Conservation (phyloP, 2,888 invertebrate genomes). For the Cyclophora albipunctata region DNA sequence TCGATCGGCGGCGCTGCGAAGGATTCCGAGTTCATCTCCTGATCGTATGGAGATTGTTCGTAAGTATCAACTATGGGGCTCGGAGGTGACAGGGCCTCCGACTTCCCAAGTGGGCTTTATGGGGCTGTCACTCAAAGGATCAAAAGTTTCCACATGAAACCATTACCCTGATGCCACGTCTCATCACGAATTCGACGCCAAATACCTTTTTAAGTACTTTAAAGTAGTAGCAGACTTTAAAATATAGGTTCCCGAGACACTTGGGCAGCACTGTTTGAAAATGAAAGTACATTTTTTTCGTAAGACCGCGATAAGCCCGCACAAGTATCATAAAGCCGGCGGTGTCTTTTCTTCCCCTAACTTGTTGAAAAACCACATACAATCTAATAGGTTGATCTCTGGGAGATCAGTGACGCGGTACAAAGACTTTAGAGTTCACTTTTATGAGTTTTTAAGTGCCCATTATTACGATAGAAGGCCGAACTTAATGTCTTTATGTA, state of each 20-base stretch:
- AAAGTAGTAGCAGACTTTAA: too few species aligned
- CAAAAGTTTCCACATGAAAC: too few species aligned
- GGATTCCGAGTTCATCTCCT: constrained; percentile 1
- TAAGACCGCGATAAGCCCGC: constrained; percentile 8
- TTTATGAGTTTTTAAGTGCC: constrained; percentile 69
- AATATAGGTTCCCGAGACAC: too few species aligned
- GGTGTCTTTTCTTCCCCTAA: constrained; percentile 1
- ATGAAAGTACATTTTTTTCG: background rate
- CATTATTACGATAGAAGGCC: constrained; percentile 51
- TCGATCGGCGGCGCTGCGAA: constrained; percentile 1
- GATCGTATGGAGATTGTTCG: background rate
- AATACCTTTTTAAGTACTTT: too few species aligned
- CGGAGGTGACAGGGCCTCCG: too few species aligned
- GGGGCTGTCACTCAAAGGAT: too few species aligned
- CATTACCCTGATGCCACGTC: too few species aligned
- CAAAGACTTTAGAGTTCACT: constrained; percentile 45
- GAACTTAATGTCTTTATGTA: constrained; percentile 55
- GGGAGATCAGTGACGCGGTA: constrained; percentile 31
- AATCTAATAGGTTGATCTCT: constrained; percentile 32
- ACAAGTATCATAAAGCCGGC: constrained; percentile 7
- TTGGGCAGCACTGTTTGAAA: too few species aligned
- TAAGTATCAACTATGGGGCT: too few species aligned
- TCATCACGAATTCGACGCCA: too few species aligned
- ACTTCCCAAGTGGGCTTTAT: too few species aligned
- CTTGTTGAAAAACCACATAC: constrained; percentile 5